Conservation (phyloP, 2,888 invertebrate species). For the Ectobius pallidus region DNA sequence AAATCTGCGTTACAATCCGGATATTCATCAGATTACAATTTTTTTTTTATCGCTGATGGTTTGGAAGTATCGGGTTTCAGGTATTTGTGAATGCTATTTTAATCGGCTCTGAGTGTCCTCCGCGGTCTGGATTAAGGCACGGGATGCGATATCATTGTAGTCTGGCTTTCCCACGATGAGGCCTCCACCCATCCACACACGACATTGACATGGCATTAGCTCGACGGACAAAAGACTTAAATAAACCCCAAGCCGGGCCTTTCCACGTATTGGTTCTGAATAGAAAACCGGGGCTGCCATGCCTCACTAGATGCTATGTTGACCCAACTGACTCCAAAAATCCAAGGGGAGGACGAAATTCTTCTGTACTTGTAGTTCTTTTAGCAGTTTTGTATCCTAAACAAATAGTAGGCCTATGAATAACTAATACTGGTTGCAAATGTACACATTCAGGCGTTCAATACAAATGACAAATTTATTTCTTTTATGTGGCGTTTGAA, state of each 20-base stretch:
- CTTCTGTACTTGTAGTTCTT: too few species aligned
- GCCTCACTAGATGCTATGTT: neutral
- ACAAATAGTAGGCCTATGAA: too few species aligned
- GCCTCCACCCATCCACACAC: neutral
- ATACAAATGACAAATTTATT: too few species aligned
- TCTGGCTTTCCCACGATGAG: neutral
- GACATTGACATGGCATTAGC: conserved; percentile 10
- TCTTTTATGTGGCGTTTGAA: too few species aligned
- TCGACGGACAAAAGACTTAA: conserved; percentile 19
- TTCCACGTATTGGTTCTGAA: conserved; percentile 6
- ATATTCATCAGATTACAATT: too few species aligned
- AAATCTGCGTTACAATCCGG: too few species aligned
- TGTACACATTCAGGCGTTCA: too few species aligned
- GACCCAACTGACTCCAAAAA: neutral
- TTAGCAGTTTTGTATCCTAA: too few species aligned
- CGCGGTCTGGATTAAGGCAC: neutral
- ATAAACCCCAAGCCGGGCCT: conserved; percentile 1
- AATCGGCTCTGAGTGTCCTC: neutral
- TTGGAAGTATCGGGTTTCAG: neutral
- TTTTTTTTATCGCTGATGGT: too few species aligned
- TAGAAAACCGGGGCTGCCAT: conserved; percentile 2
- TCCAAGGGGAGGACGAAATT: neutral
- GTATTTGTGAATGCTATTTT: neutral
- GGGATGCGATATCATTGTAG: neutral
- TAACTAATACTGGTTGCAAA: too few species aligned